A percentile compares a stretch with the other conserved stretches of the same genome.
These are phyloP conservation scores for Papilio polytes DNA, from an alignment of 1,140 invertebrate genomes.

Conservation along the genomic window DNA sequence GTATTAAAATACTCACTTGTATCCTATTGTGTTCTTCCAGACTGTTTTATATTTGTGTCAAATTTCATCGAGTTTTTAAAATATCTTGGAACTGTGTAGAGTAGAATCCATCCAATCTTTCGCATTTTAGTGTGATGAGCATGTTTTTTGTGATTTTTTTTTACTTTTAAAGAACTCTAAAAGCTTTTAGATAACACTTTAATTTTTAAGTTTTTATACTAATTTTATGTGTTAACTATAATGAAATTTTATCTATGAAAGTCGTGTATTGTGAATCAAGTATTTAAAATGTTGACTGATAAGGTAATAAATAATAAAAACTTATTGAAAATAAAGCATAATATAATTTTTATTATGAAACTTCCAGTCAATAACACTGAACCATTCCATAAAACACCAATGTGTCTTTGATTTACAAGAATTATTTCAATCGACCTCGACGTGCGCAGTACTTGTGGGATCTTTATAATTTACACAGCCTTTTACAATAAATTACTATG, in stretches of 20 bases:
- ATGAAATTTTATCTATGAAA: neutral
- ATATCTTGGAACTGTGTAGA: too few species aligned
- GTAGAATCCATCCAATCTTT: too few species aligned
- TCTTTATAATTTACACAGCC: slow-evolving; percentile 80
- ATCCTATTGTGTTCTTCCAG: too few species aligned
- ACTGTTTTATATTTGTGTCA: too few species aligned
- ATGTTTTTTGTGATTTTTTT: too few species aligned
- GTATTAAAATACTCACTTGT: too few species aligned
- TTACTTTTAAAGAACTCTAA: too few species aligned
- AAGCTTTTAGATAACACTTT: too few species aligned
- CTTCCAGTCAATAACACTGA: slow-evolving; percentile 82
- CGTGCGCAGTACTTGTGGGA: slow-evolving; percentile 69
- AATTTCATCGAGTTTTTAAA: too few species aligned
- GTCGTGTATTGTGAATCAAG: slow-evolving; percentile 3
- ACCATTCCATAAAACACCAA: slow-evolving; percentile 78
- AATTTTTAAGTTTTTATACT: too few species aligned
- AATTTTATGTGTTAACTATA: neutral
- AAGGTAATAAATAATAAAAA: slow-evolving; percentile 68
- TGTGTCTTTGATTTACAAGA: slow-evolving; percentile 77
- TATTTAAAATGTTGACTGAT: slow-evolving; percentile 36
- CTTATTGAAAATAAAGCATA: slow-evolving; percentile 82
- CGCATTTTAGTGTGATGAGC: too few species aligned
- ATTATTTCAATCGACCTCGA: slow-evolving; percentile 66
- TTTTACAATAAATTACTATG: slow-evolving; percentile 80
- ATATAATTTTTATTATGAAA: slow-evolving; percentile 84